Evolutionary conservation across 1,140 invertebrate genomes (phyloP), one percentile per base, ranked within the genome.

Genomic region (Lethrus apterus): DNA sequence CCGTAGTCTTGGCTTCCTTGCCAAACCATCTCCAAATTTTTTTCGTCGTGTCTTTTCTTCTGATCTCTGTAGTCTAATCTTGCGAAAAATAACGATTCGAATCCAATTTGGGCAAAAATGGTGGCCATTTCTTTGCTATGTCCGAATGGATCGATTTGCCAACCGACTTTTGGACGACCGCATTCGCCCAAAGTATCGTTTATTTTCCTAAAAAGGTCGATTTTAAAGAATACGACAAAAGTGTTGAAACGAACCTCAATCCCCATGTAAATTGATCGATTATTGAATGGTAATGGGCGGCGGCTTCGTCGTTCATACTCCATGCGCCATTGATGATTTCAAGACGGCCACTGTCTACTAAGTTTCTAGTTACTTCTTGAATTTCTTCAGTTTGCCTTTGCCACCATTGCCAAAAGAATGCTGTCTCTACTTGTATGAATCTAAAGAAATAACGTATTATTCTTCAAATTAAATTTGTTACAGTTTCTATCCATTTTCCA

Each of bases 291-390:
- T 93, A 93, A 65, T 91, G 83, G 2, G 80, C 74, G 0, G 79
- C 70, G 0, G 86, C 87, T 62, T 92, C 88, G 62, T 91, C 89
- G 63, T 89, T 86, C 83, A 87, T 85, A 48, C 74, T 78, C 81
- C 81, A 86, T 3, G 74, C 76, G 0, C 83, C 83, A 5, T 74
- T 74, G 44, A 79, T 82, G 58, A 93, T 86, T 67, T 90, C 85
- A 7, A 93, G 64, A 31, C 78, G 76, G 13, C 83, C 85, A 43
- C 70, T 68, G 11, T 50, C 74, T 67, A 54, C 64, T 4, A 77
- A 58, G 10, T 56, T 31, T 46, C 62, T 63, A 0, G 74, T 67
- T 32, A 58, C 50, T 26, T 75, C 58, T 50, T 71, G 66, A 14
- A 66, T 73, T 20, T 59, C 55, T 21, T 79, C 73, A 43, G 69